These are phyloP conservation scores for Aromia moschata DNA, from an alignment of 2,888 invertebrate genomes.

Conservation along the genomic window DNA sequence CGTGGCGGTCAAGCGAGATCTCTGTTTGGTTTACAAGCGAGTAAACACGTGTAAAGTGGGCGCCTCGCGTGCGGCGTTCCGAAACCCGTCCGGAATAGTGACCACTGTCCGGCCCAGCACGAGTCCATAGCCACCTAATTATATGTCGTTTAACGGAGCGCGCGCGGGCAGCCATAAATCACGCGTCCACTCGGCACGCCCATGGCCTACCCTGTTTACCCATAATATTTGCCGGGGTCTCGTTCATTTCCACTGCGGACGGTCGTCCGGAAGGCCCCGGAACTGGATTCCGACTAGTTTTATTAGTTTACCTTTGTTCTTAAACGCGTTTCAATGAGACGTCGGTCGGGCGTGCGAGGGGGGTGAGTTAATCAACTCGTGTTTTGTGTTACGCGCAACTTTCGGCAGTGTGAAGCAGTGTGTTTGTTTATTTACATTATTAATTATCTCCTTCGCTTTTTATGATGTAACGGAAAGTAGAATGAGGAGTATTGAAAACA, in stretches of 20 bases:
- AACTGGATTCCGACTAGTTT: conserved; percentile 3
- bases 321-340: conserved; percentile 12
- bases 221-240: conserved; percentile 61
- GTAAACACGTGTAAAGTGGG: conserved; percentile 44
- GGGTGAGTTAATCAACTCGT: neutral
- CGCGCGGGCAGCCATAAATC: conserved; percentile 47
- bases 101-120: conserved; percentile 54
- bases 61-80: conserved; percentile 22
- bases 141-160: conserved; percentile 39
- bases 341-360: neutral
- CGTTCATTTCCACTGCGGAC: conserved; percentile 47
- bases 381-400: neutral
- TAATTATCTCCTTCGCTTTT: too few relatives aligned
- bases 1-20: conserved; percentile 14
- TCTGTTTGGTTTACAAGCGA: conserved; percentile 43
- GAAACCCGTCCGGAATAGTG: conserved; percentile 43
- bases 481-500: too few relatives aligned
- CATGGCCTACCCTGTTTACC: conserved; percentile 59
- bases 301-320: conserved; percentile 8
- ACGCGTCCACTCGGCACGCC: conserved; percentile 54
- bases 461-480: too few relatives aligned
- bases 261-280: conserved; percentile 19
- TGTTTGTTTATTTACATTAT: too few relatives aligned
- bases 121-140: conserved; percentile 51
- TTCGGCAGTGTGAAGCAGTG: too few relatives aligned